A percentile compares a stretch with the other conserved stretches of the same genome.
Evolutionary conservation across 2,888 invertebrate genomes (phyloP).

Genomic region (Galerucella pusilla): DNA sequence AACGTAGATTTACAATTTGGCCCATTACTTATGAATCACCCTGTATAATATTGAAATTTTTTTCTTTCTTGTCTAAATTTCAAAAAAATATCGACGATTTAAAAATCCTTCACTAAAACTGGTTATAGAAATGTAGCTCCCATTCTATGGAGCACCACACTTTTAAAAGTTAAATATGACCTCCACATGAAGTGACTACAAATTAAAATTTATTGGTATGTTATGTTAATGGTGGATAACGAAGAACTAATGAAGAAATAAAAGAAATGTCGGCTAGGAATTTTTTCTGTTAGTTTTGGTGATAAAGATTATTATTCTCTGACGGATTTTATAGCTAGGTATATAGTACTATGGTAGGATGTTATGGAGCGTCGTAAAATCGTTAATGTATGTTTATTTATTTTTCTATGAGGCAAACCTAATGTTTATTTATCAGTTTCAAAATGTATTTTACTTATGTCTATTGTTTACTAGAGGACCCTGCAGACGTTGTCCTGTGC

Average conservation of each 20-base stretch:
- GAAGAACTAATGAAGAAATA: slow-evolving; percentile 31
- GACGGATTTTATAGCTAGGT: not conserved
- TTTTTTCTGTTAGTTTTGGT: slow-evolving; percentile 4
- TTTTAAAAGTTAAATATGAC: slow-evolving; percentile 25
- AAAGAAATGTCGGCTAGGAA: slow-evolving; percentile 9
- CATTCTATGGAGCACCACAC: not conserved
- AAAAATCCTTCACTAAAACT: not conserved
- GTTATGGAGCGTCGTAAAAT: not conserved
- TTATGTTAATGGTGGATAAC: slow-evolving; percentile 36
- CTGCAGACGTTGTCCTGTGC: no score
- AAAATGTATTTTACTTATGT: not conserved
- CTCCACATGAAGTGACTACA: slow-evolving; percentile 27
- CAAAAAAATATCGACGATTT: not conserved
- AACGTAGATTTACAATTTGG: no score
- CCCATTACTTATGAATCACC: no score
- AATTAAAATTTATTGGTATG: slow-evolving; percentile 38
- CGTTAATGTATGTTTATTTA: not conserved
- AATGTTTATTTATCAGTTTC: not conserved
- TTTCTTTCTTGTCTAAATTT: not conserved
- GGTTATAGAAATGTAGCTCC: not conserved
- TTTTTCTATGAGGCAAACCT: not conserved
- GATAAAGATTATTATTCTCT: slow-evolving; percentile 7
- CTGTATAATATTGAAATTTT: no score
- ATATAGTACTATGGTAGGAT: not conserved
- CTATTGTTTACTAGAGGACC: not conserved